Percentiles rank a stretch among this genome's conserved stretches.
These are phyloP conservation scores for Apolygus lucorum DNA, from an alignment of 1,140 invertebrate species.

Conservation along the genomic window DNA sequence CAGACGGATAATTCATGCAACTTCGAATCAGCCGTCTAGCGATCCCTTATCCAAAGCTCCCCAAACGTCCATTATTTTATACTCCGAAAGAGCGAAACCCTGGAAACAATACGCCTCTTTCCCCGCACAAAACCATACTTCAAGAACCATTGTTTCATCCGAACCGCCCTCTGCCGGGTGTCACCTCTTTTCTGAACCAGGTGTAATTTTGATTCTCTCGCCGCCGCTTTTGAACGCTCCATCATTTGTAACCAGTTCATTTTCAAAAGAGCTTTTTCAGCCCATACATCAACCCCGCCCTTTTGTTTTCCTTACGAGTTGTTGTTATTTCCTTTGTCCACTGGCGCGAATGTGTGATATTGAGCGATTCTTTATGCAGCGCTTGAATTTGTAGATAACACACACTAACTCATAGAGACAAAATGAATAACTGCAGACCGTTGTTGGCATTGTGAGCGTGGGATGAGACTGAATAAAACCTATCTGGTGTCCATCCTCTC, in stretches of 20 bases:
- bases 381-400: too few species aligned
- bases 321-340: not conserved
- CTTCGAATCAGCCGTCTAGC: too few species aligned
- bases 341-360: not conserved
- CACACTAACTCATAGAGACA: too few species aligned
- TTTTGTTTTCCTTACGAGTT: not conserved
- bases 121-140: not conserved
- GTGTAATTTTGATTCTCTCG: not conserved
- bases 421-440: too few species aligned
- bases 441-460: too few species aligned
- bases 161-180: not conserved
- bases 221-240: not conserved
- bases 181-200: not conserved
- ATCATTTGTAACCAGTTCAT: not conserved
- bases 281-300: not conserved
- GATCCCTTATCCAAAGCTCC: too few species aligned
- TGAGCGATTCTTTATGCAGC: not conserved
- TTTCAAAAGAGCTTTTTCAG: not conserved
- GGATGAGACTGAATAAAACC: too few species aligned
- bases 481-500: too few species aligned
- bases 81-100: too few species aligned
- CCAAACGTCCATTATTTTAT: too few species aligned
- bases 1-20: too few species aligned
- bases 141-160: not conserved
- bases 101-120: not conserved